These are phyloP conservation scores for Phoeniculus purpureus DNA, from an alignment of 2,797 vertebrate genomes.

Conservation along the genomic window DNA sequence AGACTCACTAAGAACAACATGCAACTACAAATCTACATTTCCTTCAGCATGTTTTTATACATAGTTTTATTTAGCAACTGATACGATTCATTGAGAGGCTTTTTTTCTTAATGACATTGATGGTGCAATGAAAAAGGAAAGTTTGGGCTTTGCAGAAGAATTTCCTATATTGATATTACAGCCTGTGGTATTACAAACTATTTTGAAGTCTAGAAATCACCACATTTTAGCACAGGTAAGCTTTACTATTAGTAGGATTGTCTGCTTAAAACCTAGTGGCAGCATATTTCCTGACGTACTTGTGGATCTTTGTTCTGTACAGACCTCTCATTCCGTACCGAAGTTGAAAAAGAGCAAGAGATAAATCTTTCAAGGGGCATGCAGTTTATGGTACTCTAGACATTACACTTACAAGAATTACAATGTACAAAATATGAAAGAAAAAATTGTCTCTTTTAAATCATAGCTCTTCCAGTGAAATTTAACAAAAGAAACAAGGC, in stretches of 20 bases:
- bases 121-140: background rate
- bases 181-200: accelerated
- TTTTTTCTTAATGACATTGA: background rate
- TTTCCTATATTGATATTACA: background rate
- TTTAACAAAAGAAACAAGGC: background rate
- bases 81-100: background rate
- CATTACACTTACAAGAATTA: background rate
- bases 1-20: too few relatives aligned
- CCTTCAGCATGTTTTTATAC: too few relatives aligned
- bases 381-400: background rate
- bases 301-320: background rate
- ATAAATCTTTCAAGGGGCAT: background rate
- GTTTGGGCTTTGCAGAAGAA: background rate
- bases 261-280: background rate
- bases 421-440: background rate
- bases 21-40: too few relatives aligned
- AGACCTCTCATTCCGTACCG: background rate
- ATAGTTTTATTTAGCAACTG: background rate
- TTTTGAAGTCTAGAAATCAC: background rate
- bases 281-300: background rate
- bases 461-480: background rate
- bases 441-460: background rate
- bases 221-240: background rate
- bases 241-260: background rate
- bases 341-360: background rate